phyloP scores from a whole-genome alignment of 1,140 invertebrate species.

The Trypoxylus dichotomus region DNA sequence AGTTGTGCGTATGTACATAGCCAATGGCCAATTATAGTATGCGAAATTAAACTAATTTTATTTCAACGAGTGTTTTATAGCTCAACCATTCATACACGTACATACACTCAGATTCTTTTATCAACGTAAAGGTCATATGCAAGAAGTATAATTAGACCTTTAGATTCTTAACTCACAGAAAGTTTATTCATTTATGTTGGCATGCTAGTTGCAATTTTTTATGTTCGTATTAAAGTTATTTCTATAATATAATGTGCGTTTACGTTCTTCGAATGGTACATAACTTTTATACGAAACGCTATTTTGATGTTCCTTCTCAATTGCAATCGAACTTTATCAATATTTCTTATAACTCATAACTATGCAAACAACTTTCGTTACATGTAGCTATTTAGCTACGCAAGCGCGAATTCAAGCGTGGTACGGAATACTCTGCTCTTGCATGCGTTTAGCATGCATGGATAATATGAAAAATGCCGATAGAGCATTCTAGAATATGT shows the following conservation, averaged over 20 bases:
- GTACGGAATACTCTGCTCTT: not conserved
- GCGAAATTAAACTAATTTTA: conserved; percentile 1
- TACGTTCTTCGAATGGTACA: not conserved
- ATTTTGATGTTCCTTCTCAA: not conserved
- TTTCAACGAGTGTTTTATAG: not conserved
- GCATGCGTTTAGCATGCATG: not conserved
- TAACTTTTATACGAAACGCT: no score
- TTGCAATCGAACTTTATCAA: not conserved
- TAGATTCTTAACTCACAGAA: no score
- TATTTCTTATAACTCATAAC: not conserved
- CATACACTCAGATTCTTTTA: not conserved
- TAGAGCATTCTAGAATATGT: not conserved
- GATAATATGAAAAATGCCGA: not conserved
- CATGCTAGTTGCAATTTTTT: no score
- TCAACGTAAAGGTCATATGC: not conserved
- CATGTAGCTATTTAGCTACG: not conserved
- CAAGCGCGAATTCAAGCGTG: not conserved
- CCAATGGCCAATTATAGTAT: not conserved
- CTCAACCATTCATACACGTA: not conserved
- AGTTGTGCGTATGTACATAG: not conserved
- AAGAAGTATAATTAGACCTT: not conserved
- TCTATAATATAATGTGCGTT: not conserved
- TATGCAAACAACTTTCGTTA: not conserved
- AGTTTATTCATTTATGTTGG: no score
- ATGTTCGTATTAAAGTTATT: not conserved